Percentiles rank a stretch among this genome's conserved stretches.
Conservation (phyloP, 2,797 vertebrate genomes). For the Sebastes cheni region DNA sequence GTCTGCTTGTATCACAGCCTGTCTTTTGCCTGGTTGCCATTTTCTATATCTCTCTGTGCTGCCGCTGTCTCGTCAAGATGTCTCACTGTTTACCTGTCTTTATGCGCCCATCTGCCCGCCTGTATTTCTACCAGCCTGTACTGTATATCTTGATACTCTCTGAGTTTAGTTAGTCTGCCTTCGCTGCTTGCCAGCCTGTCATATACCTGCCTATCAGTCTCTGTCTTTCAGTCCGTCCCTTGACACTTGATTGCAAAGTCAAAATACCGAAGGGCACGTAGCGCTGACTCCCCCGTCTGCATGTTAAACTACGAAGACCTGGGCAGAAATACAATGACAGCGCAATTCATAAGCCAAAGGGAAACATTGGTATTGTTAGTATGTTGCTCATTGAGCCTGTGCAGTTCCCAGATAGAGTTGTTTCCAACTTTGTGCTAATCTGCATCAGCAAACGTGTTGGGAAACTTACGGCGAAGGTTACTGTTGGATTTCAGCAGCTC, state of each 20-base stretch:
- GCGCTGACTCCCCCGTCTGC: conserved; percentile 40
- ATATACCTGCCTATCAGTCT: conserved; percentile 62
- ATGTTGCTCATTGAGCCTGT: conserved; percentile 19
- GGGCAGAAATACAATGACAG: conserved; percentile 27
- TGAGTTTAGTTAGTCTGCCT: conserved; percentile 12
- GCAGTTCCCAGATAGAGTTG: conserved; percentile 12
- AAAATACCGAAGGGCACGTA: conserved; percentile 58
- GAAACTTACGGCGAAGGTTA: conserved; percentile 34
- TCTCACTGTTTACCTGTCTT: conserved; percentile 53
- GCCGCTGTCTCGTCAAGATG: conserved; percentile 40
- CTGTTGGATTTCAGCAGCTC: conserved; percentile 21
- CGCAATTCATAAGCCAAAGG: conserved; percentile 19
- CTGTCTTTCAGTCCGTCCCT: conserved; percentile 56
- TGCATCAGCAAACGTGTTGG: conserved; percentile 14
- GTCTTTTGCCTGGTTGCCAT: conserved; percentile 21
- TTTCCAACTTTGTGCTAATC: conserved; percentile 28
- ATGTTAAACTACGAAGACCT: conserved; percentile 55
- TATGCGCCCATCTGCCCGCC: conserved; percentile 42
- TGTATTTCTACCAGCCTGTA: conserved; percentile 30
- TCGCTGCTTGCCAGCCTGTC: conserved; percentile 25
- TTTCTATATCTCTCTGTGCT: conserved; percentile 18
- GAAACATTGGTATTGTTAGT: conserved; percentile 38
- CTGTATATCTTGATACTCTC: conserved; percentile 23
- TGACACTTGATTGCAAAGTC: conserved; percentile 59
- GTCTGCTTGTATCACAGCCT: not conserved